Conservation (phyloP, 1,140 invertebrate genomes). For the Brachionus rubens region DNA sequence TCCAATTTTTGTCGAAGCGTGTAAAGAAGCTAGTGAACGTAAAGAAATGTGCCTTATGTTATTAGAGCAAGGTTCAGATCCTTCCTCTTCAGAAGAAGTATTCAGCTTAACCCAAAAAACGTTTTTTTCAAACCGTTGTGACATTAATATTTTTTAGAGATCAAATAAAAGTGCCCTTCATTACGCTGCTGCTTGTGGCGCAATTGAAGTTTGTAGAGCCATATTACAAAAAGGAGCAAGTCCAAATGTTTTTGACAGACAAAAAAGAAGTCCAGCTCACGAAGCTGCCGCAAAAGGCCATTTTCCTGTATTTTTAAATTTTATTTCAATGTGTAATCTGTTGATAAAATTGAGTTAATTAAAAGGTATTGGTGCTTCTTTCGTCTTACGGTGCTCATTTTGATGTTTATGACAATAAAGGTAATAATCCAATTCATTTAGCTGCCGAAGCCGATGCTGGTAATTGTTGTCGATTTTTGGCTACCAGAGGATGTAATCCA, state of each 20-base stretch:
- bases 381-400: constrained; percentile 58
- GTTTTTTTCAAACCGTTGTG: background rate
- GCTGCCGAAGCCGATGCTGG: constrained; percentile 55
- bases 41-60: constrained; percentile 56
- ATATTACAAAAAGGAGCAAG: constrained; percentile 55
- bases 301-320: constrained; percentile 44
- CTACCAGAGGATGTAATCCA: constrained; percentile 61
- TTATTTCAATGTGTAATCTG: background rate
- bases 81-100: constrained; percentile 55
- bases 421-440: constrained; percentile 56
- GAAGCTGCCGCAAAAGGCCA: constrained; percentile 57
- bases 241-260: constrained; percentile 54
- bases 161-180: constrained; percentile 55
- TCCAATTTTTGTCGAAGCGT: constrained; percentile 57
- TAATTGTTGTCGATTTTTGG: constrained; percentile 57
- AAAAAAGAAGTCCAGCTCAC: constrained; percentile 55
- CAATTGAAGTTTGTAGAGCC: constrained; percentile 53
- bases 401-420: constrained; percentile 54
- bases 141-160: constrained; percentile 36
- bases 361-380: constrained; percentile 49
- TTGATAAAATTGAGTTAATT: too few species aligned
- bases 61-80: constrained; percentile 57
- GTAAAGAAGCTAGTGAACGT: constrained; percentile 57
- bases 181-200: constrained; percentile 56
- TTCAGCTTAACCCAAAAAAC: background rate